Base-by-base conservation (phyloP, 2,888 invertebrate species). In the Apoda limacodes region DNA sequence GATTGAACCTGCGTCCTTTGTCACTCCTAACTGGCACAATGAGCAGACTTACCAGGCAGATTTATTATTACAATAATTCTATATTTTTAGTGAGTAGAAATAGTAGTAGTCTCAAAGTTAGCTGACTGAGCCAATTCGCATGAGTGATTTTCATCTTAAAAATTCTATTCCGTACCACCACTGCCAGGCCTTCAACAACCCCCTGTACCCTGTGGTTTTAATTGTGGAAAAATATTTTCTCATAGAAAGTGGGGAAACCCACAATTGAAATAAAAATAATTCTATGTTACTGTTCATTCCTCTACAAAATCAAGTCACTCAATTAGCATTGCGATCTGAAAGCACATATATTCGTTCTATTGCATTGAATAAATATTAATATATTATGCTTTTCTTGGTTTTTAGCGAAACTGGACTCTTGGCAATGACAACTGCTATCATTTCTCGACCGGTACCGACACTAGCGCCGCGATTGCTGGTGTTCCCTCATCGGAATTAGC, bases 401-500 rank as follows among this genome's bases (percentile, higher is more conserved):
- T 82, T 39, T 72, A 90, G 85, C 88, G 93, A 47, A 90, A 90
- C 38, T 98, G 97, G 96, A 85, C 83, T 6, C 70, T 93, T 15
- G 86, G 87, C 6, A 69, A 84, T 9, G 92, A 91, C 57, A 89
- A 89, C 42, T 89, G 90, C 58, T 94, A 92, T 57, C 87, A 91
- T 50, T 97, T 96, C 67, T 82, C 82, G 15, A 48, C 82, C 0
- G 80, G 85, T 0, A 86, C 87, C 21, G 91, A 90, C 51, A 87
- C 89, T 28, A 89, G 90, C 52, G 68, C 84, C 65, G 63, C 88
- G 82, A 41, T 61, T 1, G 74, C 66, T 9, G 49, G 56, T 1
- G 86, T 99, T 46, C 97, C 98, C 0, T 95, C 98, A 5, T 83
- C 87, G 15, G 92, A 96, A 56, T 82, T 99, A 17, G 96, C 97